Percentiles rank a stretch among this genome's conserved stretches.
Conservation (phyloP, 2,888 invertebrate species). For the Zhengitettix transpicula region DNA sequence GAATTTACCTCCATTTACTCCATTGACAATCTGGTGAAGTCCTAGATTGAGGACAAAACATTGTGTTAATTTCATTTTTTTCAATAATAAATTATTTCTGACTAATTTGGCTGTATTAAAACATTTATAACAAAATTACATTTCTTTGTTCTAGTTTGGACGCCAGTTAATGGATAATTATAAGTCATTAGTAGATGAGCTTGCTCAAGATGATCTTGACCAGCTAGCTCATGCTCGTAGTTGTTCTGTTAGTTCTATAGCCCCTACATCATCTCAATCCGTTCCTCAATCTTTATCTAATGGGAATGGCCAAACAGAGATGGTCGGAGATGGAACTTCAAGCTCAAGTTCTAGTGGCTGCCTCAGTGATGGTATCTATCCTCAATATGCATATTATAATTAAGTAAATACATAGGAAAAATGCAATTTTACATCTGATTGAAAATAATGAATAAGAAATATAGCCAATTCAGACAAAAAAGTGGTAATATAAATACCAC, state of each 20-base stretch:
- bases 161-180: conserved; percentile 76
- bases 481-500: too few species aligned
- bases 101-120: too few species aligned
- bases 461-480: too few species aligned
- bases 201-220: conserved; percentile 69
- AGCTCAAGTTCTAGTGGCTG: conserved; percentile 78
- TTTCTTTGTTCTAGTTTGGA: conserved; percentile 38
- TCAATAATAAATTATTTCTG: too few species aligned
- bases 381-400: too few species aligned
- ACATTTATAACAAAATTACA: not conserved
- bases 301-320: not conserved
- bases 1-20: too few species aligned
- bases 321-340: conserved; percentile 24
- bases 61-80: too few species aligned
- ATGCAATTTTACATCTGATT: too few species aligned
- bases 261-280: conserved; percentile 16
- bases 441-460: too few species aligned
- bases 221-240: conserved; percentile 66
- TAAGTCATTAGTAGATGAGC: conserved; percentile 63
- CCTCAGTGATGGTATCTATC: conserved; percentile 40
- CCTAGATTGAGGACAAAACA: too few species aligned
- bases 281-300: not conserved
- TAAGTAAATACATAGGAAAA: too few species aligned
- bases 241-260: conserved; percentile 64
- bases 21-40: too few species aligned